Percentiles rank a stretch among this genome's conserved stretches.
These are phyloP conservation scores for Saguinus midas DNA, from an alignment of 2,113 vertebrate genomes.

Conservation along the genomic window DNA sequence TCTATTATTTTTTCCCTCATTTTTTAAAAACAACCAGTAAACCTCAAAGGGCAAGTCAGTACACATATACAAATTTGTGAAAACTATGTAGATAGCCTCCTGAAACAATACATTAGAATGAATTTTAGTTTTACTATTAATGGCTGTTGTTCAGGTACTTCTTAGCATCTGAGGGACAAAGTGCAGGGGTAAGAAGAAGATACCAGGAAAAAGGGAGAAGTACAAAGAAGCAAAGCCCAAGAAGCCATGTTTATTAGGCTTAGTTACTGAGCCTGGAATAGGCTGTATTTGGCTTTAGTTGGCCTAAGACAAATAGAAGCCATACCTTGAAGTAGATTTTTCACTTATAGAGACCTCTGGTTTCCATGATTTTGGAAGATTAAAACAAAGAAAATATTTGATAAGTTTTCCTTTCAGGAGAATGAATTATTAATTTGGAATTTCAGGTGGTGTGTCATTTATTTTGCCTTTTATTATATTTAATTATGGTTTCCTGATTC, in stretches of 20 bases:
- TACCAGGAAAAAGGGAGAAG: neutral
- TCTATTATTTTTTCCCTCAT: neutral
- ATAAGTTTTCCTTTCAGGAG: neutral
- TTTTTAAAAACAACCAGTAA: neutral
- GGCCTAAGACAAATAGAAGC: neutral
- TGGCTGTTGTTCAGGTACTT: neutral
- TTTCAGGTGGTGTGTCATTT: neutral
- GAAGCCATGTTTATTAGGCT: neutral
- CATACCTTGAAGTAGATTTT: neutral
- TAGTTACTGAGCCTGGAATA: neutral
- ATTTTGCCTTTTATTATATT: neutral
- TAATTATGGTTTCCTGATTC: conserved; percentile 10
- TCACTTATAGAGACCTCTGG: neutral
- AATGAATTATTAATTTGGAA: conserved; percentile 21
- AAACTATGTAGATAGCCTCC: neutral
- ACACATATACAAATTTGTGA: neutral
- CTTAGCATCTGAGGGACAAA: neutral
- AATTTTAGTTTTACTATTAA: neutral
- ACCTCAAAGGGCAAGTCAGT: neutral
- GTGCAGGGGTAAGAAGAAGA: neutral
- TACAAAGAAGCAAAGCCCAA: neutral
- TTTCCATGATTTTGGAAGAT: neutral
- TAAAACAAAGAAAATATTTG: neutral
- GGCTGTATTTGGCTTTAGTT: neutral
- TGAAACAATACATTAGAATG: neutral